Percentiles rank a stretch among this genome's conserved stretches.
These are phyloP conservation scores for Procambarus clarkii DNA, from an alignment of 1,140 invertebrate genomes.

Conservation along the genomic window DNA sequence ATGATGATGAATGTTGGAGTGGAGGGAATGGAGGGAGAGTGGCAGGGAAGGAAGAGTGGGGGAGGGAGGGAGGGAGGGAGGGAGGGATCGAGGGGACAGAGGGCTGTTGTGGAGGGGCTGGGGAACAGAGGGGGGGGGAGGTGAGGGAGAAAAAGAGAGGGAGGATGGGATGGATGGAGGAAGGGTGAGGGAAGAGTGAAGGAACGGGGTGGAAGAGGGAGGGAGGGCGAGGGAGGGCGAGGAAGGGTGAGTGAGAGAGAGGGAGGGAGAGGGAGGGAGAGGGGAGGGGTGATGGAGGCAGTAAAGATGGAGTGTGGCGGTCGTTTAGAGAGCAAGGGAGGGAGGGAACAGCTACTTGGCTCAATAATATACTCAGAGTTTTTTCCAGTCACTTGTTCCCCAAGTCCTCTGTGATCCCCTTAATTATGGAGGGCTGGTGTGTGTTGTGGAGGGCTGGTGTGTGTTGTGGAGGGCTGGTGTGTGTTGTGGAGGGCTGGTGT, in stretches of 20 bases:
- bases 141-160: too few relatives aligned
- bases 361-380: background rate
- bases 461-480: too few relatives aligned
- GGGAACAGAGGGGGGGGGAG: too few relatives aligned
- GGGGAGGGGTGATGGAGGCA: too few relatives aligned
- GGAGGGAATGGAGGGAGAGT: too few relatives aligned
- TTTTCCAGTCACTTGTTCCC: background rate
- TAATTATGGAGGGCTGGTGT: background rate
- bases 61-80: background rate
- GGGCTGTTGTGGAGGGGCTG: too few relatives aligned
- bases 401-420: background rate
- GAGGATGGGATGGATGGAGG: background rate
- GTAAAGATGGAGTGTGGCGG: too few relatives aligned
- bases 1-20: too few relatives aligned
- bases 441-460: too few relatives aligned
- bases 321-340: background rate
- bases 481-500: too few relatives aligned
- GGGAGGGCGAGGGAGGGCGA: background rate
- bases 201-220: background rate
- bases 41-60: too few relatives aligned
- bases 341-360: background rate
- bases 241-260: too few relatives aligned
- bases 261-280: background rate
- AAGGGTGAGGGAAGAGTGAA: background rate
- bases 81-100: conserved; percentile 1